Evolutionary conservation across 1,140 invertebrate genomes (phyloP), one percentile per base, ranked within the genome.

Genomic region (Papilio aristodemus): DNA sequence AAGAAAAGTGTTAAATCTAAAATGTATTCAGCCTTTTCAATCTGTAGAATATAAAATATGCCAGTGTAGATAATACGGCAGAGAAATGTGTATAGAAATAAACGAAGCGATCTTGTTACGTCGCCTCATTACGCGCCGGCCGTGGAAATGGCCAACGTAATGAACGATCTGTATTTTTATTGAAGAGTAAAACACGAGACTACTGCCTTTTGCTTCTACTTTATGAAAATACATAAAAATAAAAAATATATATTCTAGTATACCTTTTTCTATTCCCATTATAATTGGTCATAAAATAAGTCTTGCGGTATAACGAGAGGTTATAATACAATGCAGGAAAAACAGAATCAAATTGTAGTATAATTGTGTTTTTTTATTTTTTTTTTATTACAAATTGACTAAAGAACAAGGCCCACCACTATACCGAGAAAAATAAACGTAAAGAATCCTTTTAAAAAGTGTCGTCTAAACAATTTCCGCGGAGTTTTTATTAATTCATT

Each of bases 141-240:
- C 19, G 46, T 50, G 4, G 17, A 50, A 50, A 50, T 50, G 46
- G 46, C 19, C 17, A 17, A 17, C 7, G 46, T 50, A 50, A 50
- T 50, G 46, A 50, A 50, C 46, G 17, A 50, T 50, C 46, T 50
- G 17, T 50, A 50, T 50, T 50, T 50, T 50, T 50, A 50, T 50
- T 50, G 46, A 50, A 50, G 17, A 50, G 46, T 50, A 50, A 50
- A 50, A 50, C 46, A 50, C 46, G 19, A 50, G 46, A 50, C 46
- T 32, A 32, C 27, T 22, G 46, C 19, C 46, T 22, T 50, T 50
- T 50, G 17, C 46, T 50, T 13, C 46, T 10, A 50, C 11, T 50
- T 50, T 50, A 50, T 25, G 19, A 11, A 22, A 7, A 4, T 50
- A 50, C 46, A 50, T 50, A 50, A 50, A 50, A 25, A 50, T 50